Conservation (phyloP, 2,888 invertebrate genomes). For the Ectemnius cavifrons region DNA sequence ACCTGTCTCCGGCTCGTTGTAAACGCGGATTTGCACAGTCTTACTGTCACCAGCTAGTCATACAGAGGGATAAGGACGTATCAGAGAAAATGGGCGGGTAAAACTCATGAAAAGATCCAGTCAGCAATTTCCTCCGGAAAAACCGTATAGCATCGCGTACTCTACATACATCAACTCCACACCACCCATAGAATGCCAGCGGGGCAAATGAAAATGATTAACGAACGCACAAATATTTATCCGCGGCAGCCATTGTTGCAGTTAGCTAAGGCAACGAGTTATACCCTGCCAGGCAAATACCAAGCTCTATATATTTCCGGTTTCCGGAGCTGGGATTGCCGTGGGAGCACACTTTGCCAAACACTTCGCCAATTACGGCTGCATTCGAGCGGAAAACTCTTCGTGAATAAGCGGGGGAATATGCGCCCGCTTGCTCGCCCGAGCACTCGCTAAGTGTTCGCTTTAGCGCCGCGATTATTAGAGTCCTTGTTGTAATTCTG, state of each 20-base stretch:
- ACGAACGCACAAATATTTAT: slow-evolving; percentile 21
- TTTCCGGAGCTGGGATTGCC: no score
- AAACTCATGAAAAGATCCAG: no score
- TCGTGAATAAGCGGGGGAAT: neutral
- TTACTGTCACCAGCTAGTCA: neutral
- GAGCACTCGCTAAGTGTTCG: neutral
- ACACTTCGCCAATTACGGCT: slow-evolving; percentile 8
- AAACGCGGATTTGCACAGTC: slow-evolving; percentile 21
- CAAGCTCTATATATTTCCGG: no score
- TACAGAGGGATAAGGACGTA: slow-evolving; percentile 11
- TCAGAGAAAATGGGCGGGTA: no score
- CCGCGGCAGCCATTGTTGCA: no score
- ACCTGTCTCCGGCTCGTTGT: slow-evolving; percentile 18
- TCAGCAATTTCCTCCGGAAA: no score
- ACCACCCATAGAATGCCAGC: slow-evolving; percentile 1
- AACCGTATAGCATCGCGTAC: no score
- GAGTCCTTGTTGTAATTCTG: neutral
- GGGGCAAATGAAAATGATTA: slow-evolving; percentile 14
- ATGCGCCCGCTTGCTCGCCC: neutral
- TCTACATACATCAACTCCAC: no score
- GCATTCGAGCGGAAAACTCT: slow-evolving; percentile 4
- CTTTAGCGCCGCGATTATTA: neutral
- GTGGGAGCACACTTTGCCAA: neutral
- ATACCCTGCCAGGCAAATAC: no score
- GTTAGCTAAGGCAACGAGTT: no score